These are phyloP conservation scores for Peromyscus nudipes DNA, from an alignment of 2,797 vertebrate species.

Conservation along the genomic window DNA sequence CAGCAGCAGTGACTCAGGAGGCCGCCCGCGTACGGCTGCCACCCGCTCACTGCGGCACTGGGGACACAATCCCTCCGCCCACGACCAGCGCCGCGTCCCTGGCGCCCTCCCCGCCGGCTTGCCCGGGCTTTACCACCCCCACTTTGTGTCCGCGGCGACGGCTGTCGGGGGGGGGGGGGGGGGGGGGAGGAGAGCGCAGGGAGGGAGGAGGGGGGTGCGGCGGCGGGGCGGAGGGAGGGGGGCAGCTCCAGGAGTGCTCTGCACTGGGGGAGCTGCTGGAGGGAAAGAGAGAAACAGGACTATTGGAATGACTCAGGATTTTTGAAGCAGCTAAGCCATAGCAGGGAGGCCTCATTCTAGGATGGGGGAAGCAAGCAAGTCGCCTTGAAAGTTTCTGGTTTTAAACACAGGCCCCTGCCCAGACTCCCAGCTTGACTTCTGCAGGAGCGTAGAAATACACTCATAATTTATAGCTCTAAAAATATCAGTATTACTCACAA, in stretches of 20 bases:
- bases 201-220: too few relatives aligned
- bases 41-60: slow-evolving; percentile 29
- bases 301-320: slow-evolving; percentile 65
- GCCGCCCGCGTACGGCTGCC: background rate
- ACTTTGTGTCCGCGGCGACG: background rate
- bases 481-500: slow-evolving; percentile 62
- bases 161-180: background rate
- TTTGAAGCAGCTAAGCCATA: background rate
- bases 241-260: background rate
- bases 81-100: background rate
- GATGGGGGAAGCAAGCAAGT: background rate
- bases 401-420: background rate
- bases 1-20: slow-evolving; percentile 69
- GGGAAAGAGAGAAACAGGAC: background rate
- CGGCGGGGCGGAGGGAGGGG: too few relatives aligned
- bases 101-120: background rate
- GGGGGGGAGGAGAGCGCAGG: too few relatives aligned
- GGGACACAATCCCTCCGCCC: background rate
- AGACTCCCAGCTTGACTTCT: slow-evolving; percentile 17
- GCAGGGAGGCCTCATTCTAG: background rate
- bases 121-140: background rate
- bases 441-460: slow-evolving; percentile 18
- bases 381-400: too few relatives aligned
- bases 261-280: background rate
- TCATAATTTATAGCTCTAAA: slow-evolving; percentile 63